These are phyloP conservation scores for Desoria tigrina DNA, from an alignment of 2,888 invertebrate genomes.

Conservation along the genomic window DNA sequence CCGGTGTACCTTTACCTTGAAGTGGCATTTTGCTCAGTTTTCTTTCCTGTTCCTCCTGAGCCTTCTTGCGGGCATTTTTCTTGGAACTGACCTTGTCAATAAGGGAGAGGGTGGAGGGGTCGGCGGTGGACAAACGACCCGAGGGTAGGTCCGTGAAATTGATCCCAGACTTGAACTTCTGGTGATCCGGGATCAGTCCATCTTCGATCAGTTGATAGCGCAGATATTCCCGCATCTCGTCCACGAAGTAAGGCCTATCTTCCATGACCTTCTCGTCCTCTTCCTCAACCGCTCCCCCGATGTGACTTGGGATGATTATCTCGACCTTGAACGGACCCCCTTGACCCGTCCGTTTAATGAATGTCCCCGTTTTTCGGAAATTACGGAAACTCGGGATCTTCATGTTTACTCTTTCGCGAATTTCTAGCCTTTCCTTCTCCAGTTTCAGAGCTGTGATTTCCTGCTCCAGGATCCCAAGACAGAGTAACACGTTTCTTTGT, in stretches of 20 bases:
- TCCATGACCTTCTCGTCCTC: conserved; percentile 27
- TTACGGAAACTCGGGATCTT: background rate
- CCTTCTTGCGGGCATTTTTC: no score
- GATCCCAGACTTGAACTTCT: no score
- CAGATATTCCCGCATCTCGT: conserved; percentile 26
- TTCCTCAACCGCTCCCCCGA: conserved; percentile 6
- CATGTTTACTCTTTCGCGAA: background rate
- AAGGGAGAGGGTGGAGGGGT: no score
- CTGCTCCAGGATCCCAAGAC: conserved; percentile 20
- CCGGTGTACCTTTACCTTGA: no score
- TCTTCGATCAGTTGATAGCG: conserved; percentile 25
- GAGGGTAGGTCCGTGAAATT: background rate
- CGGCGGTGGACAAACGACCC: background rate
- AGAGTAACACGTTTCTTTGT: conserved; percentile 16
- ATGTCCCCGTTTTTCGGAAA: background rate
- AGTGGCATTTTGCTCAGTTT: no score
- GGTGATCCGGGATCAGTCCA: background rate
- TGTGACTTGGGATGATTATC: background rate
- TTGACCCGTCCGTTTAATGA: background rate
- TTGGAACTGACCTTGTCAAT: no score
- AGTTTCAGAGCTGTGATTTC: conserved; percentile 24
- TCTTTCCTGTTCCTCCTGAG: no score
- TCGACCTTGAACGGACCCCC: conserved; percentile 27
- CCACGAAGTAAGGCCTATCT: conserved; percentile 21
- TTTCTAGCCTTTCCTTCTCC: conserved; percentile 11